Percentiles rank a stretch among this genome's conserved stretches.
Evolutionary conservation across 1,140 invertebrate genomes (phyloP).

Genomic region (Nomia melanderi): DNA sequence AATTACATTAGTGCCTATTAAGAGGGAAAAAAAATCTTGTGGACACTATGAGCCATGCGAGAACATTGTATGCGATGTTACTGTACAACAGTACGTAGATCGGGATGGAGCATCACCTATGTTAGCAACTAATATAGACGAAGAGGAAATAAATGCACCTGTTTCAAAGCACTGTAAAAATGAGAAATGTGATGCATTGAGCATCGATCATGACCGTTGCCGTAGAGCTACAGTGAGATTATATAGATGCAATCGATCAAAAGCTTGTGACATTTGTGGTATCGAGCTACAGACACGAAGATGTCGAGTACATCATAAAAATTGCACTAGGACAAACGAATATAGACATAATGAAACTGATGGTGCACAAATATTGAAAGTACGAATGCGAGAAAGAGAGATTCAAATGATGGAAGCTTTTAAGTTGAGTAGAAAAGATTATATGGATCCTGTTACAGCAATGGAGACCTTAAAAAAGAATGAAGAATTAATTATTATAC

Average conservation of each 20-base stretch:
- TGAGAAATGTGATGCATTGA: slow-evolving; percentile 72
- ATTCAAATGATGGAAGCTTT: slow-evolving; percentile 70
- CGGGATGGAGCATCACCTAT: slow-evolving; percentile 66
- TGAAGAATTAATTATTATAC: slow-evolving; percentile 75
- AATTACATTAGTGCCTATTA: slow-evolving; percentile 70
- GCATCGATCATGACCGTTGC: slow-evolving; percentile 76
- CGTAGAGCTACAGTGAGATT: slow-evolving; percentile 69
- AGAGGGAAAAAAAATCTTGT: slow-evolving; percentile 67
- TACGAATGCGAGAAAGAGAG: slow-evolving; percentile 75
- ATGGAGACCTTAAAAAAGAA: slow-evolving; percentile 74
- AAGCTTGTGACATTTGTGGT: slow-evolving; percentile 74
- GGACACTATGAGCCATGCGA: slow-evolving; percentile 76
- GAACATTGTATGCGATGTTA: slow-evolving; percentile 72
- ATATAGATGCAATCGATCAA: slow-evolving; percentile 65
- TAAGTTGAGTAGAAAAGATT: slow-evolving; percentile 67
- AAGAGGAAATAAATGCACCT: slow-evolving; percentile 71
- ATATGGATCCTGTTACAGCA: slow-evolving; percentile 69
- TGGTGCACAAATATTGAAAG: slow-evolving; percentile 67
- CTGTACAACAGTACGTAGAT: slow-evolving; percentile 72
- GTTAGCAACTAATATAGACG: slow-evolving; percentile 70
- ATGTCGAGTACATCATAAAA: slow-evolving; percentile 70
- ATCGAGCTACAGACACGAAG: slow-evolving; percentile 65
- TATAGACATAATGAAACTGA: slow-evolving; percentile 72
- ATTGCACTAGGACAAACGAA: slow-evolving; percentile 71
- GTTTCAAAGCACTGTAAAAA: slow-evolving; percentile 73